Evolutionary conservation across 92 coral and sea anemone species (phyloP).

Genomic region (Nematostella vectensis): DNA sequence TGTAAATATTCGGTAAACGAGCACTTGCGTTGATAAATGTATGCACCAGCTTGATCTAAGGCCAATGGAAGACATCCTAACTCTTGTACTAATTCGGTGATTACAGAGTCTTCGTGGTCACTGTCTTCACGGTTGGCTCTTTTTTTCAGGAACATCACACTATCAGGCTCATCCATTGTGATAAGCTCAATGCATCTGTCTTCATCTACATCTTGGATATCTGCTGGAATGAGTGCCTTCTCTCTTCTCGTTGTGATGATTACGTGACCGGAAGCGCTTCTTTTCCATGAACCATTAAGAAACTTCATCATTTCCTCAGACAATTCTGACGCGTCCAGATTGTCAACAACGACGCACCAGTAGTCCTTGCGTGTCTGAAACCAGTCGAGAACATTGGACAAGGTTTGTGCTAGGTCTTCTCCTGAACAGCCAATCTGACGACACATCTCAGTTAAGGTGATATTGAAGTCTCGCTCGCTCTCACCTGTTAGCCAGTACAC

Average conservation of each 20-base stretch:
- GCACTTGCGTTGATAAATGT: constrained; percentile 22
- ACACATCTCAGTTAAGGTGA: constrained; percentile 56
- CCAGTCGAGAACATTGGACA: constrained; percentile 51
- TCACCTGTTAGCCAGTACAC: constrained; percentile 90
- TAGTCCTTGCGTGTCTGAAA: constrained; percentile 14
- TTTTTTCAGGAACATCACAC: constrained; percentile 35
- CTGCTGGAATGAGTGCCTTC: constrained; percentile 32
- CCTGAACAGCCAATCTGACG: constrained; percentile 46
- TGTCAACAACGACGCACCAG: constrained; percentile 50
- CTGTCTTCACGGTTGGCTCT: constrained; percentile 15
- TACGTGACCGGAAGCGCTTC: constrained; percentile 46
- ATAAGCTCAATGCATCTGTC: constrained; percentile 39
- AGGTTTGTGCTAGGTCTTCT: constrained; percentile 34
- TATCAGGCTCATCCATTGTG: constrained; percentile 40
- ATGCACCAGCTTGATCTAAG: constrained; percentile 81
- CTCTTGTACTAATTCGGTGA: constrained; percentile 35
- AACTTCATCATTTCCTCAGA: constrained; percentile 52
- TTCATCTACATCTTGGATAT: constrained; percentile 27
- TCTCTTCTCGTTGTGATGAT: constrained; percentile 75
- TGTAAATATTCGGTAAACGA: constrained; percentile 37
- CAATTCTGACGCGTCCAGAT: constrained; percentile 15
- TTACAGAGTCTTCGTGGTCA: constrained; percentile 12
- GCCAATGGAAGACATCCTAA: constrained; percentile 82
- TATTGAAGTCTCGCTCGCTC: constrained; percentile 36
- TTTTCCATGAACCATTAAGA: constrained; percentile 62